Evolutionary conservation across 2,888 invertebrate species (phyloP).

Genomic region (Orthosia gothica): DNA sequence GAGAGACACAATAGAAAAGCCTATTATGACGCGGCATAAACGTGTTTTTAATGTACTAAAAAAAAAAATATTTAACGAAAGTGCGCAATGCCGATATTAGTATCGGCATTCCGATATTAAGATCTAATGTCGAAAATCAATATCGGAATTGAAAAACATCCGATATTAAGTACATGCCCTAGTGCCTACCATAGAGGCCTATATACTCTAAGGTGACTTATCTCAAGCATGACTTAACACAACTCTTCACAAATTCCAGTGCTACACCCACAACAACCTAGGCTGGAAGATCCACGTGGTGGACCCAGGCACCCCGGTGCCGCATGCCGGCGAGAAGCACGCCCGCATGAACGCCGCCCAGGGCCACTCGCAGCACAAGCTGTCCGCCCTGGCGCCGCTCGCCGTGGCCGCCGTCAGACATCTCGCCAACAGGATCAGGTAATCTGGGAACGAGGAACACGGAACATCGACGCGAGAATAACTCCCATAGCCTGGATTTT

Average conservation of each 20-base stretch:
- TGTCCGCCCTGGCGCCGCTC: conserved; percentile 24
- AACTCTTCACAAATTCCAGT: conserved; percentile 90
- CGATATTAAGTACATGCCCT: too few relatives aligned
- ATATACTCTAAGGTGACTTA: not conserved
- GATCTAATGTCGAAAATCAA: too few relatives aligned
- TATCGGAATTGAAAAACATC: too few relatives aligned
- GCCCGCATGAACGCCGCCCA: conserved; percentile 51
- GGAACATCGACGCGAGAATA: conserved; percentile 47
- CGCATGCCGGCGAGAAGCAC: conserved; percentile 77
- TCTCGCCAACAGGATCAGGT: conserved; percentile 39
- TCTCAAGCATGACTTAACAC: not conserved
- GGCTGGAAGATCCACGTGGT: conserved; percentile 98
- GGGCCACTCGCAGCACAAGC: conserved; percentile 63
- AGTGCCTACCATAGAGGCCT: not conserved
- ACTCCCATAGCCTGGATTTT: not conserved
- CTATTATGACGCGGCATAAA: too few relatives aligned
- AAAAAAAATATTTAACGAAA: too few relatives aligned
- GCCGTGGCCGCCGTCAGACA: conserved; percentile 6
- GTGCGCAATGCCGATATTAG: too few relatives aligned
- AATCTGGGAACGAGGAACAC: conserved; percentile 7
- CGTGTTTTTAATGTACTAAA: too few relatives aligned
- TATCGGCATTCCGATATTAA: too few relatives aligned
- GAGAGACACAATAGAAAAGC: too few relatives aligned
- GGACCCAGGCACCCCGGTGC: conserved; percentile 92
- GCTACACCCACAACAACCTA: conserved; percentile 97